Evolutionary conservation across 2,888 invertebrate genomes (phyloP).

Genomic region (Calephelis perditalis): DNA sequence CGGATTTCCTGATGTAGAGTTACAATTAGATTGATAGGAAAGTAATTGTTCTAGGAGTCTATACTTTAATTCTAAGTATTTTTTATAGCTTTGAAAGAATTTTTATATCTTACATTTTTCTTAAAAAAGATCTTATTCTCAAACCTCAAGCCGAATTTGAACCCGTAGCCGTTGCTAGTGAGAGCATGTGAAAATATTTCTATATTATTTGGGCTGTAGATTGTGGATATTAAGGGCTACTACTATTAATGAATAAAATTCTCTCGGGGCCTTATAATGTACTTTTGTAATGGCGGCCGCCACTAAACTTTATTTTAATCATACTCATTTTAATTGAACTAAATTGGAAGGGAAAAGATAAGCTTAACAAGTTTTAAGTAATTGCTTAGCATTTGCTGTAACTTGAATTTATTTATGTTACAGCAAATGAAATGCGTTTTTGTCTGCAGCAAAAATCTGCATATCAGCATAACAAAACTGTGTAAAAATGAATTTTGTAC

Average conservation of each 20-base stretch:
- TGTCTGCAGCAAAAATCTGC: too few relatives aligned
- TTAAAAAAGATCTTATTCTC: background rate
- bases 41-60: too few relatives aligned
- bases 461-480: too few relatives aligned
- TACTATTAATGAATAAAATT: background rate
- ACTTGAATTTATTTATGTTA: too few relatives aligned
- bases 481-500: too few relatives aligned
- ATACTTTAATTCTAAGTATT: background rate
- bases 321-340: constrained; percentile 2
- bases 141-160: background rate
- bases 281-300: background rate
- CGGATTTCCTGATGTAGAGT: too few relatives aligned
- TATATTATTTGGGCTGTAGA: background rate
- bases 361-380: background rate
- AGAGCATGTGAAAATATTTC: too few relatives aligned
- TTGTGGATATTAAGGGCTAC: background rate
- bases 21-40: too few relatives aligned
- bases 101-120: background rate
- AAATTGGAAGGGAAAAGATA: background rate
- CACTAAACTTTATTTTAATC: background rate
- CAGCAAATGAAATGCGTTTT: too few relatives aligned
- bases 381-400: background rate
- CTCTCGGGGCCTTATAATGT: background rate
- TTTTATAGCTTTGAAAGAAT: background rate
- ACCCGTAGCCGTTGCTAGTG: background rate